These are phyloP conservation scores for Nomada goodeniana DNA, from an alignment of 2,888 invertebrate species.

Conservation along the genomic window DNA sequence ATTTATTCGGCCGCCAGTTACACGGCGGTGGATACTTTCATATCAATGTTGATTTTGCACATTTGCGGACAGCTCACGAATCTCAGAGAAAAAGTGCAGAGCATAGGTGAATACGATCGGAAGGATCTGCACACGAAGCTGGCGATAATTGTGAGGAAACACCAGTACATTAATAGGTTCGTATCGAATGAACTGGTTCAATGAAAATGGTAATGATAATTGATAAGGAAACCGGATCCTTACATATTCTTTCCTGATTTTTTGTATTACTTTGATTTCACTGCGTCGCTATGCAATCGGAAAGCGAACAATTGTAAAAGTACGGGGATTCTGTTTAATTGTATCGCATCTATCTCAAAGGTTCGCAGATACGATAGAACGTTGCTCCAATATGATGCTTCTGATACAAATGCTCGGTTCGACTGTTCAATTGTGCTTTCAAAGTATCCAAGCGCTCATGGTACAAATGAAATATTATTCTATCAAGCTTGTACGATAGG, in stretches of 20 bases:
- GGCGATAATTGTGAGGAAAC: slow-evolving; percentile 39
- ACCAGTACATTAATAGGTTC: slow-evolving; percentile 58
- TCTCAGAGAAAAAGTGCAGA: slow-evolving; percentile 19
- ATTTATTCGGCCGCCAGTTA: slow-evolving; percentile 36
- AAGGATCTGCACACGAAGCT: not conserved
- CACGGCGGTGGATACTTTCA: slow-evolving; percentile 60
- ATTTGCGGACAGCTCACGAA: slow-evolving; percentile 58
- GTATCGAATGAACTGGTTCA: not conserved
- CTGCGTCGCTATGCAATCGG: too few relatives aligned
- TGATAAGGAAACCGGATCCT: too few relatives aligned
- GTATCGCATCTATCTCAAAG: slow-evolving; percentile 43
- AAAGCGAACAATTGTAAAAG: too few relatives aligned
- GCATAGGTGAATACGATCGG: not conserved
- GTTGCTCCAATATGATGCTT: slow-evolving; percentile 73
- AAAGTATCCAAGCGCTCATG: slow-evolving; percentile 72
- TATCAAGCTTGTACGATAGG: not conserved
- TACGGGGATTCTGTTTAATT: not conserved
- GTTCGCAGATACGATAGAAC: slow-evolving; percentile 69
- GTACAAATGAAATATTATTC: slow-evolving; percentile 58
- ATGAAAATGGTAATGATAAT: too few relatives aligned
- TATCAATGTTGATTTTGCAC: slow-evolving; percentile 59
- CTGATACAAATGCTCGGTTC: slow-evolving; percentile 72
- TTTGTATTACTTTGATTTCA: too few relatives aligned
- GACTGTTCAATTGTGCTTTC: slow-evolving; percentile 73
- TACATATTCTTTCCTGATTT: too few relatives aligned